Evolutionary conservation across 2,888 invertebrate genomes (phyloP), one percentile per base, ranked within the genome.

Genomic region (Hydrotaea diabolus): DNA sequence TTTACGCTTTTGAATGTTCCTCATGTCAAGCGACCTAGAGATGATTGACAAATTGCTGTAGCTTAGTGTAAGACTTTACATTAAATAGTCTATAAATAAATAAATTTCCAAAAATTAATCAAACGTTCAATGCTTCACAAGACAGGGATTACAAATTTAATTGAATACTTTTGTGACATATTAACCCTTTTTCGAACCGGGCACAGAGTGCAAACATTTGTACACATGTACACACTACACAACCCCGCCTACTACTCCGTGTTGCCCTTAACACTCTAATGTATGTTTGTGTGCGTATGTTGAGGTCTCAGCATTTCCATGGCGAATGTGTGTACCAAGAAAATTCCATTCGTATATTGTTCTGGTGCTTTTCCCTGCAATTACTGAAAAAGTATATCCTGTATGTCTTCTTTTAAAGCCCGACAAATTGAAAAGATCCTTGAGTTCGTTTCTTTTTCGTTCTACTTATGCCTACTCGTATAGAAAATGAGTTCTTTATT

Each of bases 391-490:
- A 62, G 59, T 80, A 71, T 75, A 49, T 75, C 71, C 69, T 75
- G 80, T 53, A 62, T 76, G 76, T 62, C 80, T 80, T 76, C 76
- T 71, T 62, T 53, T 76, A 76, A 80, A 76, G 17, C 80, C 62
- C 49, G 53, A 55, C 71, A 80, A 80, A 80, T 80, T 80, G 71
- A 72, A 76, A 71, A 53, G 59, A 71, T 76, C 31, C 71, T 76
- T 71, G 72, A 62, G 9, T 71, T 66, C 3, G 19, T 21, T 46
- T 17, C 59, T 5, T 46, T 46, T 46, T n/a, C n/a, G n/a, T n/a
- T n/a, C n/a, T n/a, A n/a, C n/a, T 2, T 31, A 7, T 57, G 21
- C 26, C 8, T 59, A 15, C 26, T 8, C 19, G 57, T 49, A 2
- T 49, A 46, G 19, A 46, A 57, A 59, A 26, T 59, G 59, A 69